Evolutionary conservation across 2,888 invertebrate species (phyloP).

Genomic region (Euzetes globulus): DNA sequence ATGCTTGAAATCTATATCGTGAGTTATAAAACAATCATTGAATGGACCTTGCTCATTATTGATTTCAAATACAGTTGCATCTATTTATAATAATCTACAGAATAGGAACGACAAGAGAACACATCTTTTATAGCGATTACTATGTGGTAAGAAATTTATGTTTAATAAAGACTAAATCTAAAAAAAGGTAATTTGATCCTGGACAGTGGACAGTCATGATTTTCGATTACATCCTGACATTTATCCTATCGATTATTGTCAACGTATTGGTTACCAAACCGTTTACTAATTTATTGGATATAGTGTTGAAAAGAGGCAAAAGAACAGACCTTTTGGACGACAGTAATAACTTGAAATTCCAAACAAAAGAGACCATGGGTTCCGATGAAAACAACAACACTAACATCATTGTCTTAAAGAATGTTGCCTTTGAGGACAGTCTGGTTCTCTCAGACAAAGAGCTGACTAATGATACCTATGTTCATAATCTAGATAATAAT

Average conservation of each 20-base stretch:
- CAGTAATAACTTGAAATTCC: neutral
- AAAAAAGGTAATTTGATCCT: neutral
- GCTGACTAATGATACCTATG: no score
- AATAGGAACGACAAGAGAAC: neutral
- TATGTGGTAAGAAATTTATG: neutral
- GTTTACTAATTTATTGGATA: neutral
- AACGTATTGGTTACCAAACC: slow-evolving; percentile 3
- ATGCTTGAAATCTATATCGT: neutral
- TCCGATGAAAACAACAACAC: no score
- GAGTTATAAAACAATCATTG: neutral
- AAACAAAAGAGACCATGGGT: no score
- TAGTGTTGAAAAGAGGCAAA: neutral
- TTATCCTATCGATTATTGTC: neutral
- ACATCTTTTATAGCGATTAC: neutral
- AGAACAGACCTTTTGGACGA: neutral
- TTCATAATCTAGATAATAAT: no score
- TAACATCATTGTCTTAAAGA: no score
- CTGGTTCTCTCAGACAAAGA: no score
- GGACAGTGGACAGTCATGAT: neutral
- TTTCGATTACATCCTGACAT: neutral
- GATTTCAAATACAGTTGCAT: neutral
- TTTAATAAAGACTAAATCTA: neutral
- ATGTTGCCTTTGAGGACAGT: no score
- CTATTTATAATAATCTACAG: neutral
- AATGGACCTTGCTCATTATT: no score